These are phyloP conservation scores for Papilio xuthus DNA, from an alignment of 1,140 invertebrate genomes.

Conservation along the genomic window DNA sequence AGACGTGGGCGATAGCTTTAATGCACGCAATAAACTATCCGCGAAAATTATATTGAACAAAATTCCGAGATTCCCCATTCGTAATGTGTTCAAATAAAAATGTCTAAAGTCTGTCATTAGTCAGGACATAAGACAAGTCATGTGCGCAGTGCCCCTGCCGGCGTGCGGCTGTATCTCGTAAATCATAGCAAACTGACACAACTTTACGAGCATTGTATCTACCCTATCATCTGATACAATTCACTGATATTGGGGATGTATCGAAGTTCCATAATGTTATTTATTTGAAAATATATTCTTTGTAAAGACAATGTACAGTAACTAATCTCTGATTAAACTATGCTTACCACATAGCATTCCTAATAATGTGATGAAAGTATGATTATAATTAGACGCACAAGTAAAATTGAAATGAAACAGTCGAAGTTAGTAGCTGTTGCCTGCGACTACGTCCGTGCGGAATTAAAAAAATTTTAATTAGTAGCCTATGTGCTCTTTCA, in stretches of 20 bases:
- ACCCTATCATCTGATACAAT: constrained; percentile 37
- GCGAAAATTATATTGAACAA: background rate
- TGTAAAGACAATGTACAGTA: background rate
- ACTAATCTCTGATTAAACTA: background rate
- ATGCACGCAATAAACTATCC: background rate
- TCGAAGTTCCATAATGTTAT: background rate
- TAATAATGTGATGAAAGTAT: background rate
- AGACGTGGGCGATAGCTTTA: too few species aligned
- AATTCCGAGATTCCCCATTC: constrained; percentile 12
- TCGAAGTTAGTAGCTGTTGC: too few species aligned
- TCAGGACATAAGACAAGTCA: constrained; percentile 31
- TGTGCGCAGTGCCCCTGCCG: constrained; percentile 11
- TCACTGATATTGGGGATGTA: constrained; percentile 35
- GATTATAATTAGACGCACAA: too few species aligned
- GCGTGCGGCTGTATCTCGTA: constrained; percentile 11
- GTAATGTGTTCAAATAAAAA: constrained; percentile 16
- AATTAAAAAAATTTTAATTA: too few species aligned
- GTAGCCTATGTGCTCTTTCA: too few species aligned
- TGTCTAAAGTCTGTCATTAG: constrained; percentile 32
- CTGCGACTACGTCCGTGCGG: too few species aligned
- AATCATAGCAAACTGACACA: constrained; percentile 35
- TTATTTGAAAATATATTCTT: background rate
- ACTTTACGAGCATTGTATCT: constrained; percentile 38
- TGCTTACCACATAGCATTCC: background rate
- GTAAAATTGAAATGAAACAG: too few species aligned